These are phyloP conservation scores for Enteromius thamalakanensis DNA, from an alignment of 2,797 vertebrate species.

Conservation along the genomic window DNA sequence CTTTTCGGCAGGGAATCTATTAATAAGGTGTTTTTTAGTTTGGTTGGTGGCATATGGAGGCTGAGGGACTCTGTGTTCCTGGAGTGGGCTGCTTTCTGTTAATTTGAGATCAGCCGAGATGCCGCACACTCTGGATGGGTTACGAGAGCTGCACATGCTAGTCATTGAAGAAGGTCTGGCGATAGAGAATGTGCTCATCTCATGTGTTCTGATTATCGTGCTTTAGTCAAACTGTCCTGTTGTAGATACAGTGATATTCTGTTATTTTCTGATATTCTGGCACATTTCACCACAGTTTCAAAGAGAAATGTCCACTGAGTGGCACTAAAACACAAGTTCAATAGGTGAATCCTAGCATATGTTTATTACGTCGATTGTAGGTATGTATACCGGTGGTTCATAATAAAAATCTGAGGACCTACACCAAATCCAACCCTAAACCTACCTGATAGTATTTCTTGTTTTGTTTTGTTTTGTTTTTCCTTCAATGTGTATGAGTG, in stretches of 20 bases:
- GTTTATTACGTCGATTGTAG: too few species aligned
- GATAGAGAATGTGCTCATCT: background rate
- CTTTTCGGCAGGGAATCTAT: conserved; percentile 49
- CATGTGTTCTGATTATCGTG: background rate
- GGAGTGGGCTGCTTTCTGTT: conserved; percentile 28
- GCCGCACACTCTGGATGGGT: conserved; percentile 5
- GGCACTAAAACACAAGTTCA: too few species aligned
- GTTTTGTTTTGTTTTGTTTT: too few species aligned
- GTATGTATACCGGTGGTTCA: too few species aligned
- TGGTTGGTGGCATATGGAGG: conserved; percentile 54
- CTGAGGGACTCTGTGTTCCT: conserved; percentile 48
- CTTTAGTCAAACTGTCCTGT: background rate
- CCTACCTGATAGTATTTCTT: too few species aligned
- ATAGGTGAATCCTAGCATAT: too few species aligned
- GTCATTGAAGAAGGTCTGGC: conserved; percentile 29
- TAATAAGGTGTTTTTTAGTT: conserved; percentile 52
- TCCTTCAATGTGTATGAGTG: too few species aligned
- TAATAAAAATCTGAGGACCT: too few species aligned
- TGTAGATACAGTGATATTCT: background rate
- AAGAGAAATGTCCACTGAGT: too few species aligned
- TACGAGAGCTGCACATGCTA: conserved; percentile 20
- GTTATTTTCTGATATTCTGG: background rate
- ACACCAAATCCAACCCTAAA: too few species aligned
- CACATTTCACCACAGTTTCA: too few species aligned
- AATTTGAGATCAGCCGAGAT: conserved; percentile 27